A percentile compares a stretch with the other conserved stretches of the same genome.
Conservation (phyloP, 2,113 vertebrate species). For the Hiodon tergisus region DNA sequence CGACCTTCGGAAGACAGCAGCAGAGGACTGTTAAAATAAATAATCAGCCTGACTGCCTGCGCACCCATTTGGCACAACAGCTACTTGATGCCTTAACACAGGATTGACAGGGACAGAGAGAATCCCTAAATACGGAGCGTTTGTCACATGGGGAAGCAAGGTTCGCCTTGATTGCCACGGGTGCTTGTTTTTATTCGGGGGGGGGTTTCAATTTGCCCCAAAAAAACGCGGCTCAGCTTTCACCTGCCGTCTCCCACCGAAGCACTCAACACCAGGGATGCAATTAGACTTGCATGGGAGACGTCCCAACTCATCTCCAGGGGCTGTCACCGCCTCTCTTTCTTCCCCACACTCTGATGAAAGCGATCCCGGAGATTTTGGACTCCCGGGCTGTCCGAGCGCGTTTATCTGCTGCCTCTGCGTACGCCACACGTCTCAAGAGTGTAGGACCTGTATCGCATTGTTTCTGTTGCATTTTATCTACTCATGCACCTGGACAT, state of each 20-base stretch:
- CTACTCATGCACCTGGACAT: too few species aligned
- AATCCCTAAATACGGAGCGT: not conserved
- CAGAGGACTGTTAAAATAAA: conserved; percentile 17
- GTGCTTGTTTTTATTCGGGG: not conserved
- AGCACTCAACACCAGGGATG: conserved; percentile 4
- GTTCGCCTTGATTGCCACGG: not conserved
- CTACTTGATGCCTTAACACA: not conserved
- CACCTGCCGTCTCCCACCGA: conserved; percentile 13
- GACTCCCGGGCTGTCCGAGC: not conserved
- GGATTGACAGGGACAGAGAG: conserved; percentile 8
- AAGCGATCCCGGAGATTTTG: not conserved
- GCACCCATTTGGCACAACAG: conserved; percentile 9
- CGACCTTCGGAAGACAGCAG: conserved; percentile 5
- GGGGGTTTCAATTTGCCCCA: conserved; percentile 7
- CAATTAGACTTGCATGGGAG: conserved; percentile 12
- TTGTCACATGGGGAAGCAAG: not conserved
- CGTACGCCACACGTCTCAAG: too few species aligned
- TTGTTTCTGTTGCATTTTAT: not conserved
- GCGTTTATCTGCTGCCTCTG: too few species aligned
- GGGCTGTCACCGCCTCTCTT: not conserved
- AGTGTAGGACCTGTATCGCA: not conserved
- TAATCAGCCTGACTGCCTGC: conserved; percentile 1
- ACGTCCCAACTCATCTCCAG: conserved; percentile 6
- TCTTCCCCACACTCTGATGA: not conserved
- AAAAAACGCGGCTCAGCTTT: conserved; percentile 14